These are phyloP conservation scores for Pseudeuparius sepicola DNA, from an alignment of 2,888 invertebrate species.

Conservation along the genomic window DNA sequence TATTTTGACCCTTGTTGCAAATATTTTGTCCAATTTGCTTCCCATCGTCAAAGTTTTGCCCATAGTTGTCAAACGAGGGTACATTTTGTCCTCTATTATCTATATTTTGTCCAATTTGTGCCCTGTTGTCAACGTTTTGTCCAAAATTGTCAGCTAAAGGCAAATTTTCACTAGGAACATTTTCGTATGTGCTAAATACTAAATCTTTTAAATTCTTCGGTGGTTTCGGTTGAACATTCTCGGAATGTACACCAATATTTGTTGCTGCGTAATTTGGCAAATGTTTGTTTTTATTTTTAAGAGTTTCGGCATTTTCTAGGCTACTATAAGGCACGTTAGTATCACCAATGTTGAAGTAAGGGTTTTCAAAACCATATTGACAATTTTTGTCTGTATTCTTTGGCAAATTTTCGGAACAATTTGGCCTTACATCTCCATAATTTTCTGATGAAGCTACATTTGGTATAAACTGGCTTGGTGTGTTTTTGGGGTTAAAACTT, in stretches of 20 bases:
- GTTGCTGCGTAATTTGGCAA: constrained; percentile 25
- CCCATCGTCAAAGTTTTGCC: no score
- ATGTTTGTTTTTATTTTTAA: constrained; percentile 10
- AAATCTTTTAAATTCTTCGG: constrained; percentile 26
- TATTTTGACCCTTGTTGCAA: no score
- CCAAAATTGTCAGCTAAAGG: no score
- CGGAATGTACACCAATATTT: constrained; percentile 20
- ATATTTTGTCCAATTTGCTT: no score
- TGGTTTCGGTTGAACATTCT: constrained; percentile 19
- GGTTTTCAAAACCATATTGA: constrained; percentile 19
- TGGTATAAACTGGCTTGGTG: constrained; percentile 23
- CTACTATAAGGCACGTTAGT: no score
- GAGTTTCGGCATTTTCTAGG: constrained; percentile 10
- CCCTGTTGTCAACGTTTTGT: no score
- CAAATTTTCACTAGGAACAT: no score
- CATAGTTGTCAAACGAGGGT: no score
- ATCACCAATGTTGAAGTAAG: constrained; percentile 13
- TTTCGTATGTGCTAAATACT: constrained; percentile 26
- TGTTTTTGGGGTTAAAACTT: constrained; percentile 23
- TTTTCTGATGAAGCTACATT: not conserved
- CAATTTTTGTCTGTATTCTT: constrained; percentile 10
- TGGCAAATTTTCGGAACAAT: not conserved
- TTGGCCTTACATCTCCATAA: not conserved
- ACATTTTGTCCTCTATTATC: no score
- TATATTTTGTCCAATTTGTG: no score